These are phyloP conservation scores for Paracentrotus lividus DNA, from an alignment of 53 echinoderm and acorn worm species.

Conservation along the genomic window DNA sequence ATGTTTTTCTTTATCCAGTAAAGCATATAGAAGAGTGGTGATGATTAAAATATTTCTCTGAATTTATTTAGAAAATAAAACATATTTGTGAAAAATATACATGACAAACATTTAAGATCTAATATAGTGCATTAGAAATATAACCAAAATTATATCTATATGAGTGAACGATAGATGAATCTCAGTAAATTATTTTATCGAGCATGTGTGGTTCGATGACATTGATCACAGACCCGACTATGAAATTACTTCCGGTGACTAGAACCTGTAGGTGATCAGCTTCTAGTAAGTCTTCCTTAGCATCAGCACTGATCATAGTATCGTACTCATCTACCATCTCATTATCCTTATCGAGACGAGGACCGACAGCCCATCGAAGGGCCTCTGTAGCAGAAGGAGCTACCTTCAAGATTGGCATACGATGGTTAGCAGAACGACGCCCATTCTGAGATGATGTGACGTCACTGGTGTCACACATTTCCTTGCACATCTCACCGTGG, in stretches of 20 bases:
- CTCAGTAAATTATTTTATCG: background rate
- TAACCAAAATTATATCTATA: no score
- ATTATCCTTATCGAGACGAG: background rate
- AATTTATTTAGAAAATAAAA: no score
- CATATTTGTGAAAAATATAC: no score
- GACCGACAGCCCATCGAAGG: slow-evolving; percentile 74
- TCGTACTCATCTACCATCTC: slow-evolving; percentile 59
- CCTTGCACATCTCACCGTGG: background rate
- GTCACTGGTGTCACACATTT: background rate
- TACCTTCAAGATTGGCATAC: background rate
- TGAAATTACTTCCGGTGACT: slow-evolving; percentile 88
- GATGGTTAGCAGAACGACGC: background rate
- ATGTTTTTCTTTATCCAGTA: no score
- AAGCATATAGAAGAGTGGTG: no score
- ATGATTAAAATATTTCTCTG: no score
- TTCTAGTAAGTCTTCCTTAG: background rate
- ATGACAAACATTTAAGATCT: no score
- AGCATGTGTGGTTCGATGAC: slow-evolving; percentile 80
- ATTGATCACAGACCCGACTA: slow-evolving; percentile 88
- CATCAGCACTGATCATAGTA: background rate
- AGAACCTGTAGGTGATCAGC: slow-evolving; percentile 86
- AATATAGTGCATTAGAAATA: no score
- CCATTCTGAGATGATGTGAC: background rate
- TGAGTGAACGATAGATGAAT: no score
- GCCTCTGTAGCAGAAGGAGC: slow-evolving; percentile 62